Base-by-base conservation (phyloP, 2,888 invertebrate species). In the Zhengitettix transpicula region DNA sequence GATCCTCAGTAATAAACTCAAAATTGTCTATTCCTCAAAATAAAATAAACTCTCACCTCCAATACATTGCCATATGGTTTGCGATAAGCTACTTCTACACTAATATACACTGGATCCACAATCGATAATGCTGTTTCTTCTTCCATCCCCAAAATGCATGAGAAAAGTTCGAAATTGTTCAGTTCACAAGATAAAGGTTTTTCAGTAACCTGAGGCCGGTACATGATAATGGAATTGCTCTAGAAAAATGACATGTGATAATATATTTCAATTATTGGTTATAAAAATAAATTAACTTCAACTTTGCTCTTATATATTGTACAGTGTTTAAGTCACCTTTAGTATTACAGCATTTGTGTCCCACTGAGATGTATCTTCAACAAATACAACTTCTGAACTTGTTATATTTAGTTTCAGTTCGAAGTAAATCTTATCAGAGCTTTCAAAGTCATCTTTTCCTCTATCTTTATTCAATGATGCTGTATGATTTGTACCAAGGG, bases 291-390 rank as follows among this genome's bases (percentile, higher is more conserved):
- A 11, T 11, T 12, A 40, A 40, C 10, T 10, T 54, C 15, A 28
- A n/a, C 10, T 17, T 54, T 17, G n/a, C 10, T 14, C 16, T 15
- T 11, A 54, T 28, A 17, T 9, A 40, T 54, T 12, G 9, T 12
- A 28, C 2, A 28, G 5, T 54, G 54, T 16, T 17, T 28, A 52
- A 56, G 11, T 60, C 65, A 83, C 83, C 76, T 88, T 87, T 15
- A 96, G 77, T 69, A 98, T 95, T 12, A 98, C 89, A 0, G 97
- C 95, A 71, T 93, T 93, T 1, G 95, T 90, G 71, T 97, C 94
- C 77, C 83, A 81, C 15, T 87, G 80, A 0, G 90, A 84, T 1
- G 89, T 84, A 71, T 96, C 88, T 72, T 98, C 97, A 1, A 98
- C 88, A 44, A 97, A 80, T 42, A 98, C 92, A 60, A 98, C 77